These are phyloP conservation scores for Chelidonichthys spinosus DNA, from an alignment of 2,797 vertebrate species.

Conservation along the genomic window DNA sequence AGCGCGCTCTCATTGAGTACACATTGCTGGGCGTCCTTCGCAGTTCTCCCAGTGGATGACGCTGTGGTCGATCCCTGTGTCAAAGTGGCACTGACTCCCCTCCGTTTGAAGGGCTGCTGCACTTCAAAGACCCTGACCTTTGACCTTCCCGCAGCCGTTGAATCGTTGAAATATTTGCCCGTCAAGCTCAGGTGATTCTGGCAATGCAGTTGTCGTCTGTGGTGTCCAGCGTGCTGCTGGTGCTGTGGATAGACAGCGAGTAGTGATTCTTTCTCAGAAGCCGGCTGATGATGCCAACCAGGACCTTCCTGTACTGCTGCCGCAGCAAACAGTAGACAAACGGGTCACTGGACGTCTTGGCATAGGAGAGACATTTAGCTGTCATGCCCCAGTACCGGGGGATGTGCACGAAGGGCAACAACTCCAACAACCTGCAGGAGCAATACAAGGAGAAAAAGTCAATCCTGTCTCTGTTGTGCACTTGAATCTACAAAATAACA, in stretches of 20 bases:
- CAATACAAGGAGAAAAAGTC: neutral
- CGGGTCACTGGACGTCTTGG: conserved; percentile 86
- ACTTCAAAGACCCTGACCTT: conserved; percentile 19
- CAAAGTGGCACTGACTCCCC: conserved; percentile 24
- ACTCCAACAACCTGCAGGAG: conserved; percentile 83
- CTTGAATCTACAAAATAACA: neutral
- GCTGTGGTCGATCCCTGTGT: neutral
- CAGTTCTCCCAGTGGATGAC: conserved; percentile 6
- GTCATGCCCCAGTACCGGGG: conserved; percentile 85
- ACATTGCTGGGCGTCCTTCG: conserved; percentile 29
- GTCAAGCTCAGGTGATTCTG: conserved; percentile 63
- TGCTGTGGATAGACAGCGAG: conserved; percentile 80
- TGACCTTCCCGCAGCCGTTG: neutral
- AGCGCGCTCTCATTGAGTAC: neutral
- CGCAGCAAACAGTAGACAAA: conserved; percentile 87
- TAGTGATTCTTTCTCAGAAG: conserved; percentile 80
- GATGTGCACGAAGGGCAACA: conserved; percentile 83
- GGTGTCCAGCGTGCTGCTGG: conserved; percentile 83
- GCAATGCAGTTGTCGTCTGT: conserved; percentile 76
- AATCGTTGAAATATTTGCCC: neutral
- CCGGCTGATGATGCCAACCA: conserved; percentile 79
- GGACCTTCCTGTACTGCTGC: conserved; percentile 86
- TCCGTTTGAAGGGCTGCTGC: conserved; percentile 14
- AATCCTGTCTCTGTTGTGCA: neutral
- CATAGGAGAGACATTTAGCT: conserved; percentile 86